A percentile compares a stretch with the other conserved stretches of the same genome.
phyloP scores from a whole-genome alignment of 2,113 vertebrate species.

The Xenopus tropicalis region UCB_Xtro_10.0 CM004447.2:32583001-32583500 shows the following conservation, averaged over 20 bases:
- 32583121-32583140: slow-evolving; percentile 36
- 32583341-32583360: no score
- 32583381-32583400: no score
- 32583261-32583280: no score
- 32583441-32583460: no score
- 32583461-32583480: no score
- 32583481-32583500: no score
- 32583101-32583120: slow-evolving; percentile 35
- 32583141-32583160: slow-evolving; percentile 6
- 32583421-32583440: no score
- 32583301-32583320: no score
- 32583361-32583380: no score
- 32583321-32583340: no score
- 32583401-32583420: no score
- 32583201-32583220: slow-evolving; percentile 32
- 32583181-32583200: slow-evolving; percentile 44
- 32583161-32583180: slow-evolving; percentile 27
- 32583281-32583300: no score
- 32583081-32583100: slow-evolving; percentile 34
- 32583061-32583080: slow-evolving; percentile 26
- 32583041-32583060: slow-evolving; percentile 43
- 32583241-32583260: not conserved
- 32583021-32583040: slow-evolving; percentile 9
- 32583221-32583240: slow-evolving; percentile 28
- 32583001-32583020: slow-evolving; percentile 39